Conservation (phyloP, 1,140 invertebrate genomes). For the Apis dorsata region DNA sequence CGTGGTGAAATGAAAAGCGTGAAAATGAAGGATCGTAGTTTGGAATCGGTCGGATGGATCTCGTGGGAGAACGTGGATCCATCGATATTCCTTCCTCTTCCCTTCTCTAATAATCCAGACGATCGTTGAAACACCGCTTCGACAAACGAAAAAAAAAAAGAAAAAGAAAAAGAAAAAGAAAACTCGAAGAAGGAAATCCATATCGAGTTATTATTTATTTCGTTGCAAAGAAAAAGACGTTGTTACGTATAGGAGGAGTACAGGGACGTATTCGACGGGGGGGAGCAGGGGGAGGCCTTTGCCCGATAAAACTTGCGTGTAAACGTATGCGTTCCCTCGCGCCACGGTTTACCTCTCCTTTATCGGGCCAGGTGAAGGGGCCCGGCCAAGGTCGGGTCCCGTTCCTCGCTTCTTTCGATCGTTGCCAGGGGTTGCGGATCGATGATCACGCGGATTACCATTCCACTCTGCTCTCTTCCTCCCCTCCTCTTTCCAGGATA, state of each 20-base stretch:
- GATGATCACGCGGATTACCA: conserved; percentile 77
- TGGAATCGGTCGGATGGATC: too few relatives aligned
- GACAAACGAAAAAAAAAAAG: too few relatives aligned
- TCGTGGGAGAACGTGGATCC: too few relatives aligned
- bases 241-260: too few relatives aligned
- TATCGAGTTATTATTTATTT: too few relatives aligned
- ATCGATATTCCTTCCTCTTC: too few relatives aligned
- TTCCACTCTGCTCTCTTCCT: conserved; percentile 69
- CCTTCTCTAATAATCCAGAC: too few relatives aligned
- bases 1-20: conserved; percentile 12
- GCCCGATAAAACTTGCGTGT: conserved; percentile 62
- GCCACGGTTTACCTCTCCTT: conserved; percentile 57
- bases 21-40: conserved; percentile 18
- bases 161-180: too few relatives aligned
- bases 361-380: conserved; percentile 76
- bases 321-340: conserved; percentile 23
- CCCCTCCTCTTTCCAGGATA: conserved; percentile 62
- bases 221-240: too few relatives aligned
- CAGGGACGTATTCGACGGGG: too few relatives aligned
- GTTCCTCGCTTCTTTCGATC: conserved; percentile 70
- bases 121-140: too few relatives aligned
- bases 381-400: conserved; percentile 72
- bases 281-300: neutral
- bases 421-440: conserved; percentile 77
- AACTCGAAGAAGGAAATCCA: too few relatives aligned